Base-by-base conservation (phyloP, 2,797 vertebrate genomes). In the Pitangus sulphuratus region DNA sequence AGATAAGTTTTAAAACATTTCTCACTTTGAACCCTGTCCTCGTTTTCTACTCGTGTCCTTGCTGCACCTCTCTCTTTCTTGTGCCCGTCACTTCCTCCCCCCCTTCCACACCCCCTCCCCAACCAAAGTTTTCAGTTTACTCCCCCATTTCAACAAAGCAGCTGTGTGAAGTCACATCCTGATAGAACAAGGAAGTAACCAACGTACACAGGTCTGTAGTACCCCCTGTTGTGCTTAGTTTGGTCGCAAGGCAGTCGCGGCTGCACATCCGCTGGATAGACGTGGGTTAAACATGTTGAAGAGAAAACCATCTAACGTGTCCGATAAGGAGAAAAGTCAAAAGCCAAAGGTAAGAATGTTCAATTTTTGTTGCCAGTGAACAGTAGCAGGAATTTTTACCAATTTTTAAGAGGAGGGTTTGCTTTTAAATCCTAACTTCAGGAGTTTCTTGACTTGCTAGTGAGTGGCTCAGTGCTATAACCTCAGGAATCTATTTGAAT, bases 281-380 rank as follows among this genome's bases (percentile, higher is more conserved):
- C 42, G 12, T 13, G 51, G 74, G 71, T 66, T 84, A 62, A 98
- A 98, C 96, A 99, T 99, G 99, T 97, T 99, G 95, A 99, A 99
- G 42, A 98, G 99, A 97, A 98, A 99, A 37, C 98, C 99, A 44
- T 99, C 99, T 71, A 99, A 99, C 9, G 99, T 94, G 15, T 99
- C 99, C 75, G 99, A 99, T 93, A 99, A 99, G 96, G 96, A 98
- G 81, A 99, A 99, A 98, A 98, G 97, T 51, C 98, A 98, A 89
- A 98, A 98, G 62, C 99, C 99, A 30, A 99, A 99, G 99, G 99
- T 99, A 99, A 96, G 99, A 30, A 22, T 37, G 54, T 82, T 93
- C 89, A 15, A 8, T 31, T 77, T 70, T 85, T 84, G 82, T 37
- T 2, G 2, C 21, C 22, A 71, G 37, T 39, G 13, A 60, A 68